Conservation (phyloP, 2,113 vertebrate species). For the Tachycineta bicolor region DNA sequence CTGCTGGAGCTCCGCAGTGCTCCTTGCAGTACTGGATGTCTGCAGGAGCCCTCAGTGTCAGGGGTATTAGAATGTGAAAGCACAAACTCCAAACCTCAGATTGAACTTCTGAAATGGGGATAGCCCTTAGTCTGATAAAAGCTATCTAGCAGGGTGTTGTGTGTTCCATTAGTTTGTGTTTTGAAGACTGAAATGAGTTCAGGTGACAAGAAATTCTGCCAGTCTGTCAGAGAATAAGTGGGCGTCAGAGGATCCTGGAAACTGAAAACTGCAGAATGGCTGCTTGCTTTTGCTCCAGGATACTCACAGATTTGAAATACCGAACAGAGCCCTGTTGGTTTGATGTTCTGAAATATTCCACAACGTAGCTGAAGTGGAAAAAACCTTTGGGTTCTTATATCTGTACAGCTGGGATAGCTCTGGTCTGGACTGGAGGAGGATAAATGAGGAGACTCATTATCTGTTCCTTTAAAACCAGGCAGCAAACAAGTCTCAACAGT, state of each 20-base stretch:
- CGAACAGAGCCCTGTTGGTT: neutral
- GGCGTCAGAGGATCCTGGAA: neutral
- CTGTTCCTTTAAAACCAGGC: neutral
- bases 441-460: neutral
- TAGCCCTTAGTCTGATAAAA: neutral
- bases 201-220: neutral
- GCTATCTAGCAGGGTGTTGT: neutral
- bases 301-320: neutral
- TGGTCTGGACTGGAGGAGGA: neutral
- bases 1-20: neutral
- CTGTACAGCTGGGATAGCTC: neutral
- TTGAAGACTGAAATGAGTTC: neutral
- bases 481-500: neutral
- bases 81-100: neutral
- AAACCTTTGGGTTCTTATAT: neutral
- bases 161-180: neutral
- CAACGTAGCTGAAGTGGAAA: neutral
- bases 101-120: neutral
- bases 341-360: neutral
- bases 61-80: neutral
- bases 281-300: neutral
- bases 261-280: neutral
- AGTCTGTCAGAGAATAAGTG: neutral
- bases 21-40: neutral
- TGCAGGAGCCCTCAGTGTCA: neutral